Base-by-base conservation (phyloP, 2,888 invertebrate genomes). In the Chymomyza caudatula region DNA sequence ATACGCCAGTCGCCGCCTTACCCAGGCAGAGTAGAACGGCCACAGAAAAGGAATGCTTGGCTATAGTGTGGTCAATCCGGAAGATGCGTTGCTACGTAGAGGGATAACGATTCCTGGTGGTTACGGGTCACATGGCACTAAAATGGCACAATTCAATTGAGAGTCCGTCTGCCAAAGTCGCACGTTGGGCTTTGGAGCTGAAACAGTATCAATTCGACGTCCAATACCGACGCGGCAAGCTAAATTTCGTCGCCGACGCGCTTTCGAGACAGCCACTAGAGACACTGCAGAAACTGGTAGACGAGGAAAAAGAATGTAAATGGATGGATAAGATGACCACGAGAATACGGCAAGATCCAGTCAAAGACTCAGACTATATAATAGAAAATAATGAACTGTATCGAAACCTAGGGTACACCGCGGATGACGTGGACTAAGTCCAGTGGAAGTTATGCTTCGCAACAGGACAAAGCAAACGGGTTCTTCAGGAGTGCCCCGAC, bases 381-480 rank as follows among this genome's bases (percentile, higher is more conserved):
- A 4, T 23, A 5, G 23, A 23, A 23, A 23, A 23, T 23, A 5
- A 15, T 4, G 4, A 51, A 17, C 19, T 51, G 2, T 51, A 51
- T 11, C 17, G 51, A 17, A 13, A 51, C 51, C 4, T 51, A 11
- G 19, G 8, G 4, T 11, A 20, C 19, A 2, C 15, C 4, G 20
- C 17, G 0, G 47, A 25, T n/a, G 58, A 58, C n/a, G 58, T 47
- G 11, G 61, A 61, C 5, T 25, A 13, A 3, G 44, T 29, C 15
- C 61, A 44, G 13, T 55, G 61, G 55, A 61, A 61, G 11, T 20
- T 61, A 5, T 49, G 61, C 20, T 47, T 62, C 4, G 29, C 29
- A 15, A 55, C 25, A 0, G 4, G 15, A 0, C 8, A 37, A 8
- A 25, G 62, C 2, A n/a, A 2, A 0, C 11, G 62, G 11, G 62